Evolutionary conservation across 2,888 invertebrate genomes (phyloP).

Genomic region (Netelia fuscicornis): DNA sequence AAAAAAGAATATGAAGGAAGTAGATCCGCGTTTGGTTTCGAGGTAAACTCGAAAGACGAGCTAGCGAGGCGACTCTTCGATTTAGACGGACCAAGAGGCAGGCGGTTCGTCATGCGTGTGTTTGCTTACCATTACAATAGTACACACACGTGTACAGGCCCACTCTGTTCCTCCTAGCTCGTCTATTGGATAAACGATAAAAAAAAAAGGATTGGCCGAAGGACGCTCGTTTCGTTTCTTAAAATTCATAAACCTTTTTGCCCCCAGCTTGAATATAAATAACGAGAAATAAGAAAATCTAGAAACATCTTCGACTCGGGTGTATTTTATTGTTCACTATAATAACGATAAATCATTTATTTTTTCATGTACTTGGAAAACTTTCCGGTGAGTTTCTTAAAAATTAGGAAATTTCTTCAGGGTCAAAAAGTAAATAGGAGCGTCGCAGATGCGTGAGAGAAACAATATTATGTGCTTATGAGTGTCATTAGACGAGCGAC

Average conservation of each 20-base stretch:
- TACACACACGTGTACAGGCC: slow-evolving; percentile 3
- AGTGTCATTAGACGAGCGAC: neutral
- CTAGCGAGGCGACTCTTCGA: neutral
- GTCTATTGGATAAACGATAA: neutral
- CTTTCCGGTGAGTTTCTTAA: too few relatives aligned
- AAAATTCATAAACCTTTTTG: too few relatives aligned
- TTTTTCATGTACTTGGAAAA: too few relatives aligned
- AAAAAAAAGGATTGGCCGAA: neutral
- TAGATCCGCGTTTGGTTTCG: neutral
- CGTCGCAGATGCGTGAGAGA: neutral
- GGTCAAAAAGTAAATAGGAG: too few relatives aligned
- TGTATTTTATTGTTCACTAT: too few relatives aligned
- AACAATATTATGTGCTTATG: neutral
- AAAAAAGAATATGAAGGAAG: slow-evolving; percentile 8
- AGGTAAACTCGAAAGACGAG: neutral
- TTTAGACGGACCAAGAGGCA: neutral
- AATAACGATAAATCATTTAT: too few relatives aligned
- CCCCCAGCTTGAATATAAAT: too few relatives aligned
- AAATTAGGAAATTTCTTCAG: too few relatives aligned
- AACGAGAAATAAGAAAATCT: too few relatives aligned
- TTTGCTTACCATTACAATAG: slow-evolving; percentile 41
- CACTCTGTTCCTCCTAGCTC: neutral
- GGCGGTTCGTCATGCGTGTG: neutral
- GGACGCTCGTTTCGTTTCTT: neutral
- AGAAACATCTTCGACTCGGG: too few relatives aligned